Base-by-base conservation (phyloP, 2,113 vertebrate genomes). In the Chloropsis hardwickii region DNA sequence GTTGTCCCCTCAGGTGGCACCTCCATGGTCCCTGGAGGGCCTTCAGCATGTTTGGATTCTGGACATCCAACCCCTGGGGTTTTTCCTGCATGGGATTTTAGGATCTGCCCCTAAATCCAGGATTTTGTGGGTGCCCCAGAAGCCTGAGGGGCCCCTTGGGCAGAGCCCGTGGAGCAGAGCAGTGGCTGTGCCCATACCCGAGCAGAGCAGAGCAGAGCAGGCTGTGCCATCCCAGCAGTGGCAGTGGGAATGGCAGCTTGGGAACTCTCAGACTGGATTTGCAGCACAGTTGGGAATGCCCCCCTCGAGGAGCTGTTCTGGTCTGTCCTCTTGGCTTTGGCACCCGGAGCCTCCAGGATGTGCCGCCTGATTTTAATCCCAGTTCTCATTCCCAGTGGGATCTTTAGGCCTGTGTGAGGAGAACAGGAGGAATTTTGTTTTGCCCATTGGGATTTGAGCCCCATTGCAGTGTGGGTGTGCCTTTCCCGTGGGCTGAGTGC, bases 391-490 rank as follows among this genome's bases (percentile, higher is more conserved):
- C 67, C 39, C 6, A 0, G 0, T 7, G 88, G 58, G 50, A 4
- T 18, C 48, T 50, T 5, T 0, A 20, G 21, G 33, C 48, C 35
- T 22, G 19, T 23, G 54, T 37, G 54, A 25, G 67, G 47, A 35
- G 33, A 77, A 73, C 51, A 61, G 79, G n/a, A 37, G 50, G 64
- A 15, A 1, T 42, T 6, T 22, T 5, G 24, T 42, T 35, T 9
- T 11, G 11, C 65, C 47, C 0, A 0, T 2, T 45, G 45, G 37
- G n/a, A 12, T 10, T 3, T 1, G 15, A 71, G 23, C 18, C 37
- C 61, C 13, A 0, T 14, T 20, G 35, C 72, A 25, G 61, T 8
- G 0, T 6, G 62, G 53, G 6, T 29, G 3, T 22, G 28, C 10
- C 5, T 78, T 64, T 27, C 11, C 23, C 14, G 0, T 2, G 67